Evolutionary conservation across 2,888 invertebrate genomes (phyloP), one percentile per base, ranked within the genome.

Genomic region (Hemaris fuciformis): DNA sequence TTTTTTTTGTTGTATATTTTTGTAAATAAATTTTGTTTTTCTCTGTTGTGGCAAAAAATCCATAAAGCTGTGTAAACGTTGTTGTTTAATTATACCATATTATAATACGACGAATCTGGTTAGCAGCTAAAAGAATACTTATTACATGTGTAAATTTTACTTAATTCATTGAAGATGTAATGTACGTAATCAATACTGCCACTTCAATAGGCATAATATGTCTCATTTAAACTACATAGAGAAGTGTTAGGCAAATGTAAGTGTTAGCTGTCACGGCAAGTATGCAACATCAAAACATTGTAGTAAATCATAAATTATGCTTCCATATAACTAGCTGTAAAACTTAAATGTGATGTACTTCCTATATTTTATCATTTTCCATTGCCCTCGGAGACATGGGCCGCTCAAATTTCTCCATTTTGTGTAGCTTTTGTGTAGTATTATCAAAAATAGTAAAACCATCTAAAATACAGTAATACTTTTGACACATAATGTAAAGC

Each of bases 11-110:
- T n/a, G 74, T 84, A 84, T 79, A 83, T 82, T 82, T 83, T 84
- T 89, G 87, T 90, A 89, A 81, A 88, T 87, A 89, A 65, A 75
- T 69, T 67, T 62, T 72, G 18, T 27, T 78, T 73, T 75, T 74
- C 73, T 79, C 68, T 48, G 8, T 38, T 38, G 31, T 60, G 34
- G 46, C 46, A 58, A 58, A 25, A 13, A 27, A 10, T 13, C 34
- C 46, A 60, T 10, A 15, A 18, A 6, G 8, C 8, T 18, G 8
- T 8, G 18, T 6, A 8, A 43, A 31, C 31, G 18, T 48, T 15
- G 27, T 8, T 8, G 48, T 15, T 53, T 1, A 8, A 5, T 31
- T 10, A 53, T 53, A 3, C 18, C 4, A 18, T 13, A 38, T 31
- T 23, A 15, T 41, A 5, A 41, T 4, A 45, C 18, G 31, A 53